Evolutionary conservation across 1,140 invertebrate genomes (phyloP).

Genomic region (Polypedilum vanderplanki): DNA sequence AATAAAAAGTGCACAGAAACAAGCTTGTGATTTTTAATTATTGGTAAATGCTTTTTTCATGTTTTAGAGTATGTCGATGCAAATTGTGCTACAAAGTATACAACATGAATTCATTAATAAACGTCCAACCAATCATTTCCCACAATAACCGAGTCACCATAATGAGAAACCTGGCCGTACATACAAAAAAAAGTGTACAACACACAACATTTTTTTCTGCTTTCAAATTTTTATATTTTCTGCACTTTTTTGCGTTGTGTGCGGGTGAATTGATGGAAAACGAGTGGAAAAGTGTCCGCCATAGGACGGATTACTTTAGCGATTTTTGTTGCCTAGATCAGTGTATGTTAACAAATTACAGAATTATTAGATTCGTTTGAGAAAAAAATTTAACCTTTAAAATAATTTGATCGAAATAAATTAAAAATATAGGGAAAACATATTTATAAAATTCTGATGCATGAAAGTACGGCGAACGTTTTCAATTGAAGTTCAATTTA

Average conservation of each 20-base stretch:
- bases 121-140: not conserved
- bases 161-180: not conserved
- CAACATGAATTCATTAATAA: not conserved
- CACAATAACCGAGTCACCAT: not conserved
- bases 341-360: too few relatives aligned
- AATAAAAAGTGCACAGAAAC: not conserved
- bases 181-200: not conserved
- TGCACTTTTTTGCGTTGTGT: not conserved
- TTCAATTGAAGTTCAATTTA: too few relatives aligned
- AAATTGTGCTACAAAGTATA: slow-evolving; percentile 19
- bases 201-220: not conserved
- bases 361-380: too few relatives aligned
- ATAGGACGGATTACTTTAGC: too few relatives aligned
- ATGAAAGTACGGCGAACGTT: too few relatives aligned
- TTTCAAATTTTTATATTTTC: too few relatives aligned
- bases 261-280: not conserved
- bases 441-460: too few relatives aligned
- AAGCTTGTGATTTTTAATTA: slow-evolving; percentile 28
- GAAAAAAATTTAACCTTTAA: too few relatives aligned
- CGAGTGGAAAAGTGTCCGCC: too few relatives aligned
- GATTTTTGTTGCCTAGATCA: too few relatives aligned
- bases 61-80: slow-evolving; percentile 22
- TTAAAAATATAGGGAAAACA: too few relatives aligned
- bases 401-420: too few relatives aligned
- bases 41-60: slow-evolving; percentile 25